These are phyloP conservation scores for Nansenia antarctica DNA, from an alignment of 2,113 vertebrate genomes.

Conservation along the genomic window DNA sequence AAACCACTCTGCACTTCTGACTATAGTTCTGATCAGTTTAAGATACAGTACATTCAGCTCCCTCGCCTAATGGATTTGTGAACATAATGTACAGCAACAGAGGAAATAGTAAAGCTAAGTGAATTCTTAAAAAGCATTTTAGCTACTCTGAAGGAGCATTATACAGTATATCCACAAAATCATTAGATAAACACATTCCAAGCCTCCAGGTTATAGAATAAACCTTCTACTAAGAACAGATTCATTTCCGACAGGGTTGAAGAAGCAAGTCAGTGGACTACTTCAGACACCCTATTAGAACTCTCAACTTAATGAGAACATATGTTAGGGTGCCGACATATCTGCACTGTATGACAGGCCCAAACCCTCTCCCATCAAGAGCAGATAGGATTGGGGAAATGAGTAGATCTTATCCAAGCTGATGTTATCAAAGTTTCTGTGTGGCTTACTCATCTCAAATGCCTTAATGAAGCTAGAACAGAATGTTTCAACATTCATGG, in stretches of 20 bases:
- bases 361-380: not conserved
- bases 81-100: no score
- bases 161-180: no score
- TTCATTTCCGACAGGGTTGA: no score
- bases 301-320: not conserved
- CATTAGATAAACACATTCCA: no score
- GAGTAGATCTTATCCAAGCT: not conserved
- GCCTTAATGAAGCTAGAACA: not conserved
- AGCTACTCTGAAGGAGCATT: no score
- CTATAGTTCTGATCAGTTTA: not conserved
- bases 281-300: not conserved
- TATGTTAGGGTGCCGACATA: not conserved
- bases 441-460: not conserved
- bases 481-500: not conserved
- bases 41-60: not conserved
- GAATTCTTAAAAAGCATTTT: no score
- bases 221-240: no score
- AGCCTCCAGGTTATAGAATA: no score
- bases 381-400: not conserved
- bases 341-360: not conserved
- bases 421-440: not conserved
- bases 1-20: constrained; percentile 31
- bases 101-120: no score
- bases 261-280: not conserved
- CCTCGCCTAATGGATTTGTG: not conserved